Percentiles rank a stretch among this genome's conserved stretches.
Evolutionary conservation across 2,113 vertebrate species (phyloP).

Genomic region (Fregetta grallaria): DNA sequence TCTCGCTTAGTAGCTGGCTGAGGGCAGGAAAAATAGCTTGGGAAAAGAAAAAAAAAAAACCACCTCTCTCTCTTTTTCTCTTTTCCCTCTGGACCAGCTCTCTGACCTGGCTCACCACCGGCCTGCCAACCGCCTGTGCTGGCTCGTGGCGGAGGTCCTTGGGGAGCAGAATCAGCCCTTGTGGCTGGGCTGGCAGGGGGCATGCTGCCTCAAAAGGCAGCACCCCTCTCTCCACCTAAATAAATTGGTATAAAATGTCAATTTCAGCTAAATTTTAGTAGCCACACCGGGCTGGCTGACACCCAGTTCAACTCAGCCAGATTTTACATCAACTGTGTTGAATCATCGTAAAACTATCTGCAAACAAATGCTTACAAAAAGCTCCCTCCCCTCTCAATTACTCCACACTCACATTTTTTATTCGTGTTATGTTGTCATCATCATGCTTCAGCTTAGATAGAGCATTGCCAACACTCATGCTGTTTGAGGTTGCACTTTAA

Average conservation of each 20-base stretch:
- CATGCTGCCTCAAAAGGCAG: background rate
- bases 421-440: background rate
- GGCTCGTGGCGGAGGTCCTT: accelerated
- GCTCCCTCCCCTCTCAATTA: background rate
- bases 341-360: conserved; percentile 34
- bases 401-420: background rate
- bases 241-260: background rate
- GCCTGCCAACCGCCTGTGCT: background rate
- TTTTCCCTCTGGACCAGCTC: background rate
- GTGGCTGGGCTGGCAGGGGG: background rate
- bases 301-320: background rate
- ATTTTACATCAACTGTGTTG: conserved; percentile 1
- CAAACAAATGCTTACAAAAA: conserved; percentile 2
- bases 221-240: background rate
- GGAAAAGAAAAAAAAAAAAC: background rate
- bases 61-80: background rate
- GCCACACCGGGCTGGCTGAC: background rate
- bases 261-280: background rate
- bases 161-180: background rate
- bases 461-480: background rate
- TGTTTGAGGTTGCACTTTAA: background rate
- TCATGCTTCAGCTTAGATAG: background rate
- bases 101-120: background rate
- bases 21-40: background rate
- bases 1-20: background rate